Conservation (phyloP, 1,140 invertebrate species). For the Eupeodes corollae region DNA sequence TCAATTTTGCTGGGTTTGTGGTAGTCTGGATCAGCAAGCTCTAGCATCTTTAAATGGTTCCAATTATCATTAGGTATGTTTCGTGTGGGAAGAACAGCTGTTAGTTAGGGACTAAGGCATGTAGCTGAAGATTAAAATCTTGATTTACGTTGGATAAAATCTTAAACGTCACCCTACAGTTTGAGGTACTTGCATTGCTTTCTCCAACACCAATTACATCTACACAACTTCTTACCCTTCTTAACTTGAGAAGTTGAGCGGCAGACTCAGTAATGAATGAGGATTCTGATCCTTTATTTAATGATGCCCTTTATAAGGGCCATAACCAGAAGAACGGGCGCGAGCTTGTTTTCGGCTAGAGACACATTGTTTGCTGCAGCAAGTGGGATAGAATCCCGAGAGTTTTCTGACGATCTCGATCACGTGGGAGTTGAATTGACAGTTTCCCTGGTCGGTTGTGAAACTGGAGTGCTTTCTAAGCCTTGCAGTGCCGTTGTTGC, state of each 20-base stretch:
- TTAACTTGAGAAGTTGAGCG: too few species aligned
- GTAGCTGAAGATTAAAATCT: neutral
- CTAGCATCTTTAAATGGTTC: slow-evolving; percentile 4
- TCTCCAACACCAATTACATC: too few species aligned
- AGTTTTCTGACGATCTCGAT: neutral
- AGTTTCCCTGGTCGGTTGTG: neutral
- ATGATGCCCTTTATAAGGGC: neutral
- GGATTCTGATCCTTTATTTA: too few species aligned
- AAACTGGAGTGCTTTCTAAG: too few species aligned
- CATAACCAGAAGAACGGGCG: neutral
- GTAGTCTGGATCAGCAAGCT: too few species aligned
- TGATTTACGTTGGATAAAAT: neutral
- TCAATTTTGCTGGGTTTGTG: too few species aligned
- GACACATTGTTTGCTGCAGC: neutral
- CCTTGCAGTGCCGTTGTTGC: neutral
- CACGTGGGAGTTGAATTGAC: too few species aligned
- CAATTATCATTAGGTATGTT: neutral
- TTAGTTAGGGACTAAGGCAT: neutral
- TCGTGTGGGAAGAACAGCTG: neutral
- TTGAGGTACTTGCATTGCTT: too few species aligned
- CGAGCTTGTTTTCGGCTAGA: neutral
- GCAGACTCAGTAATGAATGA: too few species aligned
- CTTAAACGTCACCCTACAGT: too few species aligned
- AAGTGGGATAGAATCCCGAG: neutral
- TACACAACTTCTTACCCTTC: too few species aligned